Evolutionary conservation across 2,888 invertebrate species (phyloP).

Genomic region (Scaptomyza caliginosa): DNA sequence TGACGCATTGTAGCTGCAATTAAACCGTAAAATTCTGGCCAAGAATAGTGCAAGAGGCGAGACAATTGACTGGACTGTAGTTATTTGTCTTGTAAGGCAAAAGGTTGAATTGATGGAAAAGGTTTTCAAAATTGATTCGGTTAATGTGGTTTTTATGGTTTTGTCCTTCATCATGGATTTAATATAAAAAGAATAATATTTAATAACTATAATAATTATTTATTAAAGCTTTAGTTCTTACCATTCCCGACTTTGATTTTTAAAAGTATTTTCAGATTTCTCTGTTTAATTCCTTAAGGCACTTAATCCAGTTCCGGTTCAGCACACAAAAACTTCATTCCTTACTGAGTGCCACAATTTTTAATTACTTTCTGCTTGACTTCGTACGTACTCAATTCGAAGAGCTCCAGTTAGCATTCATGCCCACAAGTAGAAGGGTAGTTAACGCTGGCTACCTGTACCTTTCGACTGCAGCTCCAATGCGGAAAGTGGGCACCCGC

Average conservation of each 20-base stretch:
- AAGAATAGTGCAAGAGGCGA: slow-evolving; percentile 30
- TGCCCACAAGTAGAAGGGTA: slow-evolving; percentile 24
- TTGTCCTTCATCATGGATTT: too few relatives aligned
- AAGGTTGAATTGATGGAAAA: slow-evolving; percentile 11
- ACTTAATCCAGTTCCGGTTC: slow-evolving; percentile 15
- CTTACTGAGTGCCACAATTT: slow-evolving; percentile 4
- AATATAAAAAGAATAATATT: too few relatives aligned
- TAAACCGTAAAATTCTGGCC: slow-evolving; percentile 75
- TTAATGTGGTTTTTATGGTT: slow-evolving; percentile 25
- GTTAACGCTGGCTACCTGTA: neutral
- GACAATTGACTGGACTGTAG: slow-evolving; percentile 37
- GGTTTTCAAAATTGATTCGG: slow-evolving; percentile 12
- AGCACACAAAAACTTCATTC: slow-evolving; percentile 6
- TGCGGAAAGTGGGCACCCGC: slow-evolving; percentile 53
- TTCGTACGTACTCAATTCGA: slow-evolving; percentile 10
- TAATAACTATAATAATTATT: too few relatives aligned
- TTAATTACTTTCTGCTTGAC: slow-evolving; percentile 26
- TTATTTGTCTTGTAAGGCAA: slow-evolving; percentile 41
- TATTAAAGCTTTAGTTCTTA: neutral
- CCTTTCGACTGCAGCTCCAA: slow-evolving; percentile 8
- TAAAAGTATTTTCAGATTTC: neutral
- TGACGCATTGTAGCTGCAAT: slow-evolving; percentile 64
- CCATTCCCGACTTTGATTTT: neutral
- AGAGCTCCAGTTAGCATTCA: slow-evolving; percentile 37
- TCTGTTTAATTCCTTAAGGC: neutral